Evolutionary conservation across 2,888 invertebrate genomes (phyloP).

Genomic region (Drosophila pseudotalamancana): DNA sequence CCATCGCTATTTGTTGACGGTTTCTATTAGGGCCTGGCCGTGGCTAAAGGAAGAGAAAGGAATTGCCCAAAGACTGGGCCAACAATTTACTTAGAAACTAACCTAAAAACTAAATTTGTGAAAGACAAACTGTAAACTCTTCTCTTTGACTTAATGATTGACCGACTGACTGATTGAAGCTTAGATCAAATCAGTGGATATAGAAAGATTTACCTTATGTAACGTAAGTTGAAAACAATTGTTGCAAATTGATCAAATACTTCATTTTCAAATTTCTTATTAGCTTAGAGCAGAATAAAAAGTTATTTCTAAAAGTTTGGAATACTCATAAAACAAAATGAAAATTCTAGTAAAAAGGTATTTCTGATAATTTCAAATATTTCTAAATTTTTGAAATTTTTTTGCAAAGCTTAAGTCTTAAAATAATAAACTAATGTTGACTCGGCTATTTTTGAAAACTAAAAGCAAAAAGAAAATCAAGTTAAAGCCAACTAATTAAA

Average conservation of each 20-base stretch:
- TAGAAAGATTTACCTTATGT: neutral
- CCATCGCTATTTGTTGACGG: slow-evolving; percentile 17
- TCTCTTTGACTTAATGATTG: neutral
- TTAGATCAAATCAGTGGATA: neutral
- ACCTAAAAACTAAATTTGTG: neutral
- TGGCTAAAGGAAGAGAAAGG: slow-evolving; percentile 41
- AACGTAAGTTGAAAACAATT: too few species aligned
- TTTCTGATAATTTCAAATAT: too few species aligned
- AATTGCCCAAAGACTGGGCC: slow-evolving; percentile 5
- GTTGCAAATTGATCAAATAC: neutral
- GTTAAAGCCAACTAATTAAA: too few species aligned
- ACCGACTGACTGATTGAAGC: neutral
- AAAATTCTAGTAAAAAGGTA: too few species aligned
- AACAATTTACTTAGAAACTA: slow-evolving; percentile 15
- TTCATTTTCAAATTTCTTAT: neutral
- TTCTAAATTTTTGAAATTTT: too few species aligned
- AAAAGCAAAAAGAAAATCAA: too few species aligned
- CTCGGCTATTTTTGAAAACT: too few species aligned
- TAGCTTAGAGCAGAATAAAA: too few species aligned
- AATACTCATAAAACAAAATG: too few species aligned
- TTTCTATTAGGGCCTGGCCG: slow-evolving; percentile 13
- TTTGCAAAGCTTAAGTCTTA: too few species aligned
- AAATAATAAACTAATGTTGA: too few species aligned
- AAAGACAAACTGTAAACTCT: neutral
- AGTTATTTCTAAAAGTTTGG: too few species aligned